Conservation (phyloP, 2,888 invertebrate species). For the Dorcus hopei region DNA sequence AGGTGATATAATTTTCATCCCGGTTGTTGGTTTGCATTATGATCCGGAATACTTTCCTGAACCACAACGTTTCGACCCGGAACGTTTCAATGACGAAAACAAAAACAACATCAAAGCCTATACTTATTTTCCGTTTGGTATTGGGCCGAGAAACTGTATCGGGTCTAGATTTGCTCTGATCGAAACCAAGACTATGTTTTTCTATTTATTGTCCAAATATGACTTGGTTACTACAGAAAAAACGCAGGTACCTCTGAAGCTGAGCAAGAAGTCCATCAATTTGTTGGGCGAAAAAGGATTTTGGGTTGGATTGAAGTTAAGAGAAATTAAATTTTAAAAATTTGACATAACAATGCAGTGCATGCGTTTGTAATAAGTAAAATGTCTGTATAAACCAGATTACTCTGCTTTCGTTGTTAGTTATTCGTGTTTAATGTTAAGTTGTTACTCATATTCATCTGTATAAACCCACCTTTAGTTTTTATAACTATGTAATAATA, state of each 20-base stretch:
- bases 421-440: no score
- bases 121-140: slow-evolving; percentile 29
- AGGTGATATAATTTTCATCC: slow-evolving; percentile 42
- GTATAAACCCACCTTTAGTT: no score
- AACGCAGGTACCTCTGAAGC: slow-evolving; percentile 34
- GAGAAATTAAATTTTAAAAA: neutral
- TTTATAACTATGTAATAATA: no score
- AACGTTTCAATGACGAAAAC: slow-evolving; percentile 45
- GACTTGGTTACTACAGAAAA: slow-evolving; percentile 36
- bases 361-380: no score
- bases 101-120: slow-evolving; percentile 29
- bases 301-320: slow-evolving; percentile 34
- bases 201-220: slow-evolving; percentile 37
- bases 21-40: slow-evolving; percentile 45
- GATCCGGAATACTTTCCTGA: slow-evolving; percentile 47
- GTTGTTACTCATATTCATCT: no score
- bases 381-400: no score
- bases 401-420: no score
- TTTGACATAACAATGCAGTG: no score
- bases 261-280: slow-evolving; percentile 25
- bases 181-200: slow-evolving; percentile 38
- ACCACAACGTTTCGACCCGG: slow-evolving; percentile 51
- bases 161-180: slow-evolving; percentile 31
- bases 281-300: slow-evolving; percentile 34
- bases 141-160: slow-evolving; percentile 33